Evolutionary conservation across 23 tunicate species (phyloP), one percentile per base, ranked within the genome.

Genomic region (Diplosoma virens): DNA sequence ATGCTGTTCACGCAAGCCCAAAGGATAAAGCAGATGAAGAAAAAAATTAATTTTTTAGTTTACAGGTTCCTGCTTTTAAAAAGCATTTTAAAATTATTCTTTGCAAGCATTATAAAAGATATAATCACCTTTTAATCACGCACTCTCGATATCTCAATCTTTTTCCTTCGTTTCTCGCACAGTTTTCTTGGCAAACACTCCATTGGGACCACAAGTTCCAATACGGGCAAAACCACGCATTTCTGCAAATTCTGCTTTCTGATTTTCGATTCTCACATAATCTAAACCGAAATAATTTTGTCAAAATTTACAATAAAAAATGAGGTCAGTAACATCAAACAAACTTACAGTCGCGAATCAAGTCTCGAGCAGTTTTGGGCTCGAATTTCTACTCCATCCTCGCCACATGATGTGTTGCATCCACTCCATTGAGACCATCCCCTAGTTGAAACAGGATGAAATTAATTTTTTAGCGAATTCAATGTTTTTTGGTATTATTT

Each of bases 331-430:
- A n/a, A n/a, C n/a, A n/a, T n/a, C n/a, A n/a, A n/a, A n/a, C n/a
- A n/a, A n/a, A n/a, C n/a, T n/a, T n/a, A n/a, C 23, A 27, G 18
- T 4, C 36, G 17, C 36, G 22, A 6, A 46, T 25, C 66, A 58
- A 16, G 17, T 16, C 66, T 21, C 25, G 30, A 70, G 24, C 90
- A 85, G 25, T 45, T 46, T 77, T 79, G 32, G 1, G 53, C 41
- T 32, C 90, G 28, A 17, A 58, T 25, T 33, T 85, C 83, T 21
- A 35, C 14, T n/a, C 90, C 90, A 23, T 47, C 65, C 21, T 46
- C 70, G 20, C 90, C 90, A 37, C 90, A 85, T 2, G 90, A 26
- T 33, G 37, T 56, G 5, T 63, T 78, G 72, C 90, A 85, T 0
- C 45, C 46, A 20, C 82, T 37, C 37, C 58, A 85, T 28, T 58